Conservation (phyloP, 2,888 invertebrate species). For the Zhuqinia jingwanae region DNA sequence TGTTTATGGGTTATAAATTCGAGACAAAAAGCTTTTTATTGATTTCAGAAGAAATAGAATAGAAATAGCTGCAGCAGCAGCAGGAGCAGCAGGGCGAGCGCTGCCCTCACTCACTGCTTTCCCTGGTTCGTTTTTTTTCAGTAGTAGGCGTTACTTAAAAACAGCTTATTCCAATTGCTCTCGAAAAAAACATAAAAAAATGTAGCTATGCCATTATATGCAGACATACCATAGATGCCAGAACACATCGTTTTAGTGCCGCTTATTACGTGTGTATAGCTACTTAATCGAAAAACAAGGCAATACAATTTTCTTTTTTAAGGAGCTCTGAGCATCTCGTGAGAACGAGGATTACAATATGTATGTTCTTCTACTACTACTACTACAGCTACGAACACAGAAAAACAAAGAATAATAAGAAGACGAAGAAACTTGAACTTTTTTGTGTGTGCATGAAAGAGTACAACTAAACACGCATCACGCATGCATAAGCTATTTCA, state of each 20-base stretch:
- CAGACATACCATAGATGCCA: neutral
- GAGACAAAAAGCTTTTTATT: slow-evolving; percentile 49
- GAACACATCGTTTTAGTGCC: neutral
- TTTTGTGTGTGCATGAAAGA: neutral
- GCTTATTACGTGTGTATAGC: slow-evolving; percentile 35
- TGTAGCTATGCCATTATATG: neutral
- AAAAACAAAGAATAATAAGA: too few species aligned
- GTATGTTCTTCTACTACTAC: neutral
- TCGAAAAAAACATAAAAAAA: neutral
- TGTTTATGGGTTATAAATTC: neutral
- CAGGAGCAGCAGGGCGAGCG: neutral
- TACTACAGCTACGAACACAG: too few species aligned
- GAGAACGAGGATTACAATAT: slow-evolving; percentile 28
- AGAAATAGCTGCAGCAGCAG: neutral
- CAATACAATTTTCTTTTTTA: slow-evolving; percentile 35
- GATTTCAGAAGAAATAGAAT: slow-evolving; percentile 44
- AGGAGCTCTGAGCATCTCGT: slow-evolving; percentile 31
- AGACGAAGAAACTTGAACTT: too few species aligned
- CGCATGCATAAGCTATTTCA: slow-evolving; percentile 4
- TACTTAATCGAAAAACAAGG: slow-evolving; percentile 40
- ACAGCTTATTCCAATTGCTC: slow-evolving; percentile 19
- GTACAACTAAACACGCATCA: neutral
- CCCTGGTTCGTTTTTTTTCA: slow-evolving; percentile 11
- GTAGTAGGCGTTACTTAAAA: slow-evolving; percentile 41
- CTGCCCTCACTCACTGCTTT: slow-evolving; percentile 45